Percentiles rank a stretch among this genome's conserved stretches.
Conservation (phyloP, 2,797 vertebrate species). For the Lindbergichthys nudifrons region DNA sequence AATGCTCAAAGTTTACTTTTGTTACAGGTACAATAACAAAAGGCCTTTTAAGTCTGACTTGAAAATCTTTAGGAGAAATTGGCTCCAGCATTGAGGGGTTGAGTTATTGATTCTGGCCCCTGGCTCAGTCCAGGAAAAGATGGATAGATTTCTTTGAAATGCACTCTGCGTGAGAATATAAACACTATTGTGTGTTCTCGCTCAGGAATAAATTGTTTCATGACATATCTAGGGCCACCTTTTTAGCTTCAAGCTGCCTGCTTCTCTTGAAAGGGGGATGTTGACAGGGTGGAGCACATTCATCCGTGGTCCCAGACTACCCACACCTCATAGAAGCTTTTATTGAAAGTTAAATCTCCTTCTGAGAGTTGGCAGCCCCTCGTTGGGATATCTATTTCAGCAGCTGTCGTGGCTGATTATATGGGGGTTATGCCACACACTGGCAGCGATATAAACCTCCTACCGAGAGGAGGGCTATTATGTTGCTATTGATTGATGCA, state of each 20-base stretch:
- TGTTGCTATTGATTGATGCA: slow-evolving; percentile 75
- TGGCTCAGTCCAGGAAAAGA: slow-evolving; percentile 84
- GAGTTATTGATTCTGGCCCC: slow-evolving; percentile 85
- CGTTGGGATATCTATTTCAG: slow-evolving; percentile 79
- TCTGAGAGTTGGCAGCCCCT: slow-evolving; percentile 72
- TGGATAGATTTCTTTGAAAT: slow-evolving; percentile 88
- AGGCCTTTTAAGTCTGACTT: slow-evolving; percentile 87
- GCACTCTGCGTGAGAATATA: slow-evolving; percentile 83
- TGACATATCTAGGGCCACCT: slow-evolving; percentile 80
- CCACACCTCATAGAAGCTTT: slow-evolving; percentile 73
- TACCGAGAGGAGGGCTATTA: slow-evolving; percentile 68
- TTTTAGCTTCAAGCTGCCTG: slow-evolving; percentile 73
- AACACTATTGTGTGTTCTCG: slow-evolving; percentile 82
- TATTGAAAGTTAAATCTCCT: slow-evolving; percentile 80
- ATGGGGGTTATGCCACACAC: slow-evolving; percentile 71
- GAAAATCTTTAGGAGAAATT: slow-evolving; percentile 89
- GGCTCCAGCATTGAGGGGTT: slow-evolving; percentile 84
- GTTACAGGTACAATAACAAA: slow-evolving; percentile 86
- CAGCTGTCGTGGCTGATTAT: slow-evolving; percentile 79
- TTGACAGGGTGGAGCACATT: slow-evolving; percentile 77
- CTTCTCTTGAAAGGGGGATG: slow-evolving; percentile 70
- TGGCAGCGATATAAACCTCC: slow-evolving; percentile 74
- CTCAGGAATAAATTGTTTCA: slow-evolving; percentile 82
- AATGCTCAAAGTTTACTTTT: slow-evolving; percentile 85
- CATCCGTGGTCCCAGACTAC: slow-evolving; percentile 67